Percentiles rank a stretch among this genome's conserved stretches.
phyloP scores from a whole-genome alignment of 2,888 invertebrate species.

The Agrilus cyanescens region DNA sequence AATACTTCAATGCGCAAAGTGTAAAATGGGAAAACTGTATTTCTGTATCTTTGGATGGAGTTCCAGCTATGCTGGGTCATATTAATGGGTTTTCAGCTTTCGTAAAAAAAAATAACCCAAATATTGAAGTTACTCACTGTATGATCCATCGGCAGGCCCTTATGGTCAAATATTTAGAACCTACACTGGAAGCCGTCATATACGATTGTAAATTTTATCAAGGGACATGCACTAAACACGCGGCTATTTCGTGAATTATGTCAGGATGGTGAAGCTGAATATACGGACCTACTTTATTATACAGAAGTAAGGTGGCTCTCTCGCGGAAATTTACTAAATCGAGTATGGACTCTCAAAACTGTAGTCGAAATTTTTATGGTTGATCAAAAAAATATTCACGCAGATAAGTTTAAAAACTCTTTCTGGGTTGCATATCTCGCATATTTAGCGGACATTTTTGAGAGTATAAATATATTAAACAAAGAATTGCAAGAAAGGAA shows the following conservation, averaged over 20 bases:
- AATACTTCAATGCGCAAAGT: slow-evolving; percentile 15
- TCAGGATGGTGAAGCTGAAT: slow-evolving; percentile 18
- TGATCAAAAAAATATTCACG: too few species aligned
- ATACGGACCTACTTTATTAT: slow-evolving; percentile 10
- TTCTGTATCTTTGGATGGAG: too few species aligned
- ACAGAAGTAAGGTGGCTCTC: slow-evolving; percentile 5
- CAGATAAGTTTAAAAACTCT: too few species aligned
- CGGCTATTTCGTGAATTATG: slow-evolving; percentile 19
- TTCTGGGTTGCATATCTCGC: too few species aligned
- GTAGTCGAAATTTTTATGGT: too few species aligned
- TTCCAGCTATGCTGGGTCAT: too few species aligned
- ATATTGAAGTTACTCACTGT: slow-evolving; percentile 18
- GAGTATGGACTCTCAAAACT: too few species aligned
- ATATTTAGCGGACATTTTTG: too few species aligned
- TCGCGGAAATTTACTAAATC: slow-evolving; percentile 2
- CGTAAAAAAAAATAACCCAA: slow-evolving; percentile 16
- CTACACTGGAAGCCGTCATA: slow-evolving; percentile 16
- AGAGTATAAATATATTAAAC: too few species aligned
- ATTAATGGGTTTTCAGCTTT: slow-evolving; percentile 19
- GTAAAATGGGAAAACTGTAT: too few species aligned
- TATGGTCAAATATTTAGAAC: slow-evolving; percentile 15
- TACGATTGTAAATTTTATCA: slow-evolving; percentile 15
- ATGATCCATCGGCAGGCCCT: slow-evolving; percentile 18
- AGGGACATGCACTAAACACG: slow-evolving; percentile 17
- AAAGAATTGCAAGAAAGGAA: slow-evolving; percentile 5